phyloP scores from a whole-genome alignment of 2,113 vertebrate genomes.

The Gracilinanus agilis region DNA sequence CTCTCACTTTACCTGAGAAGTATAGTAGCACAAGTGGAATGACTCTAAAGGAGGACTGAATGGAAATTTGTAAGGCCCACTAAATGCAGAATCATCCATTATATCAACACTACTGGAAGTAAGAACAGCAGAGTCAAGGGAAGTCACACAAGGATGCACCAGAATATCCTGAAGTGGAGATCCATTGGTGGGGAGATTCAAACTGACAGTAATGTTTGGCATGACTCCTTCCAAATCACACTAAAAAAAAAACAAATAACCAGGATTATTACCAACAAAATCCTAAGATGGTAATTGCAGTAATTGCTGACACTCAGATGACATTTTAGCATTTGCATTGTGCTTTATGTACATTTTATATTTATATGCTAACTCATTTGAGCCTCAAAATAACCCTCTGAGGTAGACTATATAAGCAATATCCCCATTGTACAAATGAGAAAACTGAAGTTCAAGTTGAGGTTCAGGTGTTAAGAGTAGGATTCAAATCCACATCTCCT shows the following conservation, averaged over 20 bases:
- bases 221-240: conserved; percentile 95
- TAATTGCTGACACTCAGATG: neutral
- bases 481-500: neutral
- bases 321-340: neutral
- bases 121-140: conserved; percentile 92
- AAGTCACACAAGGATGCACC: conserved; percentile 94
- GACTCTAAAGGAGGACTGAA: conserved; percentile 93
- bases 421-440: neutral
- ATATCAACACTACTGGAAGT: conserved; percentile 90
- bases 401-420: neutral
- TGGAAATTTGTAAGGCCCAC: conserved; percentile 95
- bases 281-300: neutral
- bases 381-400: neutral
- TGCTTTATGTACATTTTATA: neutral
- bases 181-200: conserved; percentile 92
- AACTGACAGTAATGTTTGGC: conserved; percentile 91
- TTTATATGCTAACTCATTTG: neutral
- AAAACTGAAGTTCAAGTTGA: neutral
- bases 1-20: conserved; percentile 91
- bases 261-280: neutral
- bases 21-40: conserved; percentile 95
- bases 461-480: neutral
- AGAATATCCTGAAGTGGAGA: conserved; percentile 95
- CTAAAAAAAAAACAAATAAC: conserved; percentile 78
- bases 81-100: conserved; percentile 91